Evolutionary conservation across 1,140 invertebrate genomes (phyloP).

Genomic region (Telenomus remus): DNA sequence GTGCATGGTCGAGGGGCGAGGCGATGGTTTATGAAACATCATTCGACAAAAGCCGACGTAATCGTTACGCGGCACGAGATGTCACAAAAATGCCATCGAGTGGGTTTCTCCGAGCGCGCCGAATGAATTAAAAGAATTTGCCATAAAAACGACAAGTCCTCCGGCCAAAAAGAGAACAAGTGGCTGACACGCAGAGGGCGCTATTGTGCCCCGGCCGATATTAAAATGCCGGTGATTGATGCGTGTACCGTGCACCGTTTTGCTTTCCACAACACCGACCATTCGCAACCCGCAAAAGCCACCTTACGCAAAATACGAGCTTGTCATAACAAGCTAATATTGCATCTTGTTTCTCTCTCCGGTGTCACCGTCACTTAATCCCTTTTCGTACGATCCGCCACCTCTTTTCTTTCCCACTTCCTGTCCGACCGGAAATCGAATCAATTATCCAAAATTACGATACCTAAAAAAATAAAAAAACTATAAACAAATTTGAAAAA

Average conservation of each 20-base stretch:
- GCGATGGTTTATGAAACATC: slow-evolving; percentile 54
- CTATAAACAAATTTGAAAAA: background rate
- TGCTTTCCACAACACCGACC: slow-evolving; percentile 49
- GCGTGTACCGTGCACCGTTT: slow-evolving; percentile 72
- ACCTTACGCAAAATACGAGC: slow-evolving; percentile 69
- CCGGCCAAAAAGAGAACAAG: slow-evolving; percentile 6
- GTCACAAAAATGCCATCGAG: slow-evolving; percentile 55
- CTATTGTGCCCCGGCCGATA: slow-evolving; percentile 74
- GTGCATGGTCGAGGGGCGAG: slow-evolving; percentile 16
- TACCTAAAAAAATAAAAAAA: too few species aligned
- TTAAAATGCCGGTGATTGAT: slow-evolving; percentile 77
- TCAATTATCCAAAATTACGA: too few species aligned
- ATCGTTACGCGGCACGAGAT: slow-evolving; percentile 48
- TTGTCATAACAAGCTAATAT: slow-evolving; percentile 72
- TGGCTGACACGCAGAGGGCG: slow-evolving; percentile 54
- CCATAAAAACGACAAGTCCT: slow-evolving; percentile 58
- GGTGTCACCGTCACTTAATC: slow-evolving; percentile 10
- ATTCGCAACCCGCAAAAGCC: slow-evolving; percentile 56
- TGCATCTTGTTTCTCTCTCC: slow-evolving; percentile 65
- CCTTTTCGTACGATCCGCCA: slow-evolving; percentile 16
- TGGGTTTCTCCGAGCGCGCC: slow-evolving; percentile 42
- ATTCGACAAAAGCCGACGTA: slow-evolving; percentile 31
- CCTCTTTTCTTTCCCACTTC: background rate
- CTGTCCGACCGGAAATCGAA: too few species aligned
- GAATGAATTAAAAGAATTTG: slow-evolving; percentile 72